Evolutionary conservation across 2,113 vertebrate species (phyloP).

Genomic region (Falco punctatus): DNA sequence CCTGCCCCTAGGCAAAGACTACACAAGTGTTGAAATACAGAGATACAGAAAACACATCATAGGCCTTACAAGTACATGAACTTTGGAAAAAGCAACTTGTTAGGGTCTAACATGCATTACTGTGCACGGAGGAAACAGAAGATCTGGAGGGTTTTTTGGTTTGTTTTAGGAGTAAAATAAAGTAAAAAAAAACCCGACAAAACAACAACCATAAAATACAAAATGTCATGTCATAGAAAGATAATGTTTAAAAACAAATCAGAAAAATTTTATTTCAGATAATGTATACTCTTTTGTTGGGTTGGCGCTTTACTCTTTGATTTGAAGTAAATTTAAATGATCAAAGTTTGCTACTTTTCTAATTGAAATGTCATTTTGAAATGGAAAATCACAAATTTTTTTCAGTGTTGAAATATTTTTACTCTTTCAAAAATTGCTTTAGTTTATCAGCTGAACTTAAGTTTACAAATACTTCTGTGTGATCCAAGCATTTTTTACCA

Average conservation of each 20-base stretch:
- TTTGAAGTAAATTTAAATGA: background rate
- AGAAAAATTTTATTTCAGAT: background rate
- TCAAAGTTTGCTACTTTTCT: background rate
- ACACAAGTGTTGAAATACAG: background rate
- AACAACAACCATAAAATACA: background rate
- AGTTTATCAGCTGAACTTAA: background rate
- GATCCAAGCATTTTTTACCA: background rate
- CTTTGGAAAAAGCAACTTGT: slow-evolving; percentile 1
- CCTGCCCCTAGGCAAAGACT: slow-evolving; percentile 28
- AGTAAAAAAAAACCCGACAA: background rate
- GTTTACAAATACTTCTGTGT: background rate
- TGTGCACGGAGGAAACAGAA: background rate
- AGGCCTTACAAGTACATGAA: background rate
- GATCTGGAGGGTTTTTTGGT: background rate
- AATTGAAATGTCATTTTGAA: background rate
- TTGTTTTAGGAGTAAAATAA: background rate
- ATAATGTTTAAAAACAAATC: background rate
- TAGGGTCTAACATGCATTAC: background rate
- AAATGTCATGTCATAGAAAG: background rate
- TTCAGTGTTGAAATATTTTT: background rate
- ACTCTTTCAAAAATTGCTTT: background rate
- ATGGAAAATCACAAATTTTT: background rate
- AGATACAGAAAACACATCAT: slow-evolving; percentile 24
- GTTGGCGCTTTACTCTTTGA: background rate
- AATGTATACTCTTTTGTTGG: background rate